These are phyloP conservation scores for Myrmophylax atrothorax DNA, from an alignment of 2,113 vertebrate genomes.

Conservation along the genomic window DNA sequence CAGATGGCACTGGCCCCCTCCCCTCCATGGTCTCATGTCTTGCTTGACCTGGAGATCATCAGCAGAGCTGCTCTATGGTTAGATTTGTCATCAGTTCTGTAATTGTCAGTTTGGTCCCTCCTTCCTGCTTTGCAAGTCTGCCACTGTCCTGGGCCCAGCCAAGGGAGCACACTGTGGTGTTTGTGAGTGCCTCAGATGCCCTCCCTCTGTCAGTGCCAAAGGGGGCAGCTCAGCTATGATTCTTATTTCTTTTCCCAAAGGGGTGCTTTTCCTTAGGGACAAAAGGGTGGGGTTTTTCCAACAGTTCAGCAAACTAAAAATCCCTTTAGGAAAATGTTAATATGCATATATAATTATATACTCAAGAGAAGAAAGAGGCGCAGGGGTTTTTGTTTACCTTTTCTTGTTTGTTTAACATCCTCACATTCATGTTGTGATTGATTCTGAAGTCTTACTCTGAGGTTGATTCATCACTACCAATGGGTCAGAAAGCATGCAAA, in stretches of 20 bases:
- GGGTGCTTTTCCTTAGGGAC: not conserved
- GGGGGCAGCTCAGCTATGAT: not conserved
- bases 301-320: constrained; percentile 20
- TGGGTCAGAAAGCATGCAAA: constrained; percentile 69
- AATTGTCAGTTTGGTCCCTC: not conserved
- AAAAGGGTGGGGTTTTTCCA: not conserved
- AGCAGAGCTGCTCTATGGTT: not conserved
- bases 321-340: constrained; percentile 1
- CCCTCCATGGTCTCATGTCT: not conserved
- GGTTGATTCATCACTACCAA: not conserved
- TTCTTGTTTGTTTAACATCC: constrained; percentile 23
- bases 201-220: not conserved
- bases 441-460: constrained; percentile 7
- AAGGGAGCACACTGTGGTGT: constrained; percentile 4
- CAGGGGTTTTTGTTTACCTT: not conserved
- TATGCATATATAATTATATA: not conserved
- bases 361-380: not conserved
- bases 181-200: constrained; percentile 36
- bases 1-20: not conserved
- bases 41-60: not conserved
- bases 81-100: not conserved
- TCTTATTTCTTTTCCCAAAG: not conserved
- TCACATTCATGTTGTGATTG: not conserved
- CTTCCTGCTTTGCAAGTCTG: constrained; percentile 15
- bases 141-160: not conserved